Base-by-base conservation (phyloP, 2,888 invertebrate species). In the Eristalis tenax region DNA sequence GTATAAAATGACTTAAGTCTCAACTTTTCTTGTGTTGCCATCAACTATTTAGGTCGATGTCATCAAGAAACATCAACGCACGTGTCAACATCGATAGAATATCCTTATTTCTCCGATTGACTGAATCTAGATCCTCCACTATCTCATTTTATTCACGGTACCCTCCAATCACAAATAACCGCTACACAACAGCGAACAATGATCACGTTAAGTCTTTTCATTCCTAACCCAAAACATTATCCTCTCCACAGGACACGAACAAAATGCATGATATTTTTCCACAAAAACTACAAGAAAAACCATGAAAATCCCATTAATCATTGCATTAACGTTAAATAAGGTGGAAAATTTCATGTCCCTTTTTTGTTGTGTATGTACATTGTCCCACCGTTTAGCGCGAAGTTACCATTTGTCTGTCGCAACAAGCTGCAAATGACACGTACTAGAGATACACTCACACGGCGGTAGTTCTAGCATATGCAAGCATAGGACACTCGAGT, bases 271-370 rank as follows among this genome's bases (percentile, higher is more conserved):
- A 32, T 32, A 28, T n/a, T 50, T 43, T 50, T 59, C 23, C 15
- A 28, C 66, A 68, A 76, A 77, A 64, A 80, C 28, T 5, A 75
- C 32, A 38, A 40, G 26, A 63, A 78, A 71, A 75, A 86, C 91
- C 90, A 90, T 91, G 91, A 89, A 91, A 89, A 90, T 90, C 88
- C 90, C 90, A 91, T 91, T 92, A 90, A 91, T 91, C 92, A 91
- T 90, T 89, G 89, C 90, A 88, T 90, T 89, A 89, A 90, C 90
- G 91, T 90, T 91, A 91, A 91, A 91, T 91, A 90, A 92, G 89
- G 90, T 91, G 91, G 91, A 91, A 92, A 91, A 91, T 91, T 90
- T 89, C 89, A 90, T 90, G 90, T 90, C 90, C 88, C 89, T 50
- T 68, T 18, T 26, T 32, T 32, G 4, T 4, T 32, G 32, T 32